These are phyloP conservation scores for Ctenosaura bakeri DNA, from an alignment of 2,797 vertebrate genomes.

Conservation along the genomic window DNA sequence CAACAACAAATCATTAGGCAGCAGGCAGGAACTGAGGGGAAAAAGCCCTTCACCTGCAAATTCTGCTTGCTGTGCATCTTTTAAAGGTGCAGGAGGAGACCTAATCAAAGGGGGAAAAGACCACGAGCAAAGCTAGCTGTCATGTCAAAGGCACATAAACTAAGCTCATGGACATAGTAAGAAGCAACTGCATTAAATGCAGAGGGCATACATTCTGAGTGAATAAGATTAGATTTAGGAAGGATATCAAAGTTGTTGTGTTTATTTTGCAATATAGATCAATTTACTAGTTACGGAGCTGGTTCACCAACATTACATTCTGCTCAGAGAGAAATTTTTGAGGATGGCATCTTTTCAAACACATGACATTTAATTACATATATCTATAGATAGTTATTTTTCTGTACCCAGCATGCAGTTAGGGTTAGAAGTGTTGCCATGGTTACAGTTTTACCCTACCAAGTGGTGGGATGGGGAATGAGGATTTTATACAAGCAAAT, in stretches of 20 bases:
- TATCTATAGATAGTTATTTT: conserved; percentile 24
- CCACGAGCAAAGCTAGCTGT: background rate
- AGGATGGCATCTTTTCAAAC: background rate
- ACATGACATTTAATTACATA: conserved; percentile 28
- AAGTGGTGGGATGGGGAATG: background rate
- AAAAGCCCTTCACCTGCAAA: background rate
- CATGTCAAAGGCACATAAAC: background rate
- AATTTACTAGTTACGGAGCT: background rate
- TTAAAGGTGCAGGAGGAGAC: background rate
- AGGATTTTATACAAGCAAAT: conserved; percentile 19
- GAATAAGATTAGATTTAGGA: background rate
- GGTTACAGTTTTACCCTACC: conserved; percentile 5
- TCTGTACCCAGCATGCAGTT: conserved; percentile 5
- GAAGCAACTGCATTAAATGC: background rate
- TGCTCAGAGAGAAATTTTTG: background rate
- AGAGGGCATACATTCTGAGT: background rate
- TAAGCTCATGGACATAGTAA: background rate
- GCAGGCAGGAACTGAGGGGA: background rate
- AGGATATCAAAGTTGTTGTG: background rate
- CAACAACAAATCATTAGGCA: background rate
- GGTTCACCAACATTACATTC: background rate
- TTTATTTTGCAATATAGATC: background rate
- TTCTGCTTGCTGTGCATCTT: background rate
- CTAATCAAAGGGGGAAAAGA: no score
- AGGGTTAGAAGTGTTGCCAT: conserved; percentile 28